Evolutionary conservation across 2,888 invertebrate genomes (phyloP), one percentile per base, ranked within the genome.

Genomic region (Galerucella calmariensis): DNA sequence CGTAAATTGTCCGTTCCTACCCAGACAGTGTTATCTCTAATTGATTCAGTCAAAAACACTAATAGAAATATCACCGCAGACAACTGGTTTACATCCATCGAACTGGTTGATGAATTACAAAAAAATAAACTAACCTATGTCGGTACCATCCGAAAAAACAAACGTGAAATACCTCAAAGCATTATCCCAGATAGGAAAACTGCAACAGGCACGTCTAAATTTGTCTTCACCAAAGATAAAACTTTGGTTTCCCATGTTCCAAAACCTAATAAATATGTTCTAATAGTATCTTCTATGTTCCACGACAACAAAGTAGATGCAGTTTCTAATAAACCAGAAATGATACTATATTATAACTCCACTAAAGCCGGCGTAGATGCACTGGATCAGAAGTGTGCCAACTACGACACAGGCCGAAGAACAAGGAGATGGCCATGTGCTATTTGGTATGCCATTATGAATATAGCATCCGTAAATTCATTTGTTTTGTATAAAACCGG

Each of bases 81-180:
- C 46, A 46, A 46, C 12, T 46, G 46, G 46, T 46, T 46, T 12
- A 46, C 46, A 12, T 12, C 46, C 46, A 12, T 46, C 11, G 46
- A 46, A 46, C 12, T 12, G 41, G 61, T 41, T 35, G 35, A 62
- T 62, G 9, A 27, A 62, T 62, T 62, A 27, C 61, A 27, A 9
- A 14, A 3, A 62, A 14, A 62, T 27, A 62, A 62, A 62, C 61
- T n/a, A 62, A 35, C n/a, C n/a, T 62, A 62, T 62, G 41, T 41
- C 14, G n/a, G 61, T 27, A 62, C 35, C 12, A 27, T 62, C 20
- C 41, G 27, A 27, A 62, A 62, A 62, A 62, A 41, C 27, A 62
- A 35, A 27, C 10, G 35, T 12, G 35, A 62, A n/a, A 62, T 41
- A 27, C 61, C 61, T 27, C 12, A 24, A 6, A 35, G 9, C 27